Conservation (phyloP, 2,888 invertebrate species). For the Matsumyia berberina region DNA sequence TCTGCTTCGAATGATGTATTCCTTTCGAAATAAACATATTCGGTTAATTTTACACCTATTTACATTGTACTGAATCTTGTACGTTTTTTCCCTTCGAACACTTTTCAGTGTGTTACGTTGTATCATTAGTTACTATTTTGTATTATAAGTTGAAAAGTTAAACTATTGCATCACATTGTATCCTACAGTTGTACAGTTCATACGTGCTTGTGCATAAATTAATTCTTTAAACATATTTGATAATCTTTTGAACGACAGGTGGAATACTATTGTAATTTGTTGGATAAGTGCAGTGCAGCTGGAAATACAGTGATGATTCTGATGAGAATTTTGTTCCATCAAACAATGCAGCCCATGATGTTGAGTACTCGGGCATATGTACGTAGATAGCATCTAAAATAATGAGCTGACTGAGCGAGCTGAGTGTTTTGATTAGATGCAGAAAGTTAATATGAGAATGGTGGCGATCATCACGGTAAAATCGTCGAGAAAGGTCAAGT, state of each 20-base stretch:
- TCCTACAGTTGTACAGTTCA: too few relatives aligned
- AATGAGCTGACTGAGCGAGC: slow-evolving; percentile 3
- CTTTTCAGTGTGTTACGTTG: background rate
- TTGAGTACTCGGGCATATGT: slow-evolving; percentile 1
- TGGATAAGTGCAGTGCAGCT: slow-evolving; percentile 11
- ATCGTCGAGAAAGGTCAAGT: background rate
- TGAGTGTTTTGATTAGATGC: slow-evolving; percentile 13
- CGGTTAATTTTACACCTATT: slow-evolving; percentile 4
- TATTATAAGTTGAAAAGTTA: too few relatives aligned
- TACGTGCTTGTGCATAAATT: too few relatives aligned
- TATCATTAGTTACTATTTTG: too few relatives aligned
- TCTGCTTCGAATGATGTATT: background rate
- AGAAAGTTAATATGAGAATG: slow-evolving; percentile 1
- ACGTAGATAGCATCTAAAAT: background rate
- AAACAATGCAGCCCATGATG: background rate
- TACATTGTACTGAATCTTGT: background rate
- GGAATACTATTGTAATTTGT: slow-evolving; percentile 17
- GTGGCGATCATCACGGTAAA: too few relatives aligned
- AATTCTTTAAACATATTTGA: slow-evolving; percentile 8
- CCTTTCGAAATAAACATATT: background rate
- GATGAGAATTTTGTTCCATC: slow-evolving; percentile 6
- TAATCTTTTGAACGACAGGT: slow-evolving; percentile 12
- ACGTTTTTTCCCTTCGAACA: background rate
- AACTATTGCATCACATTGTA: too few relatives aligned
- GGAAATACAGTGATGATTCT: slow-evolving; percentile 2